Evolutionary conservation across 1,140 invertebrate species (phyloP).

Genomic region (Drosophila yakuba): DNA sequence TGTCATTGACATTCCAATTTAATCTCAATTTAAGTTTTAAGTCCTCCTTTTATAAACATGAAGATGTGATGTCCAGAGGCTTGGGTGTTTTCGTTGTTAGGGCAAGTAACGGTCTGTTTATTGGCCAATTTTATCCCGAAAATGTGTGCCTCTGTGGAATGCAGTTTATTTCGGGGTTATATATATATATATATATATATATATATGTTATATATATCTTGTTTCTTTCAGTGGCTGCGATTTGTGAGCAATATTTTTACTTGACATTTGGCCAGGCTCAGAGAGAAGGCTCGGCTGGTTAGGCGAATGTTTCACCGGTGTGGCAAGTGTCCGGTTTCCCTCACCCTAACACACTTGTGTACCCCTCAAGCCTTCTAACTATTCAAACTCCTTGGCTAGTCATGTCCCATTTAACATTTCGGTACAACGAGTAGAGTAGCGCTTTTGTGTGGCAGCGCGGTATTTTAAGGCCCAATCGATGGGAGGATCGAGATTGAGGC

Average conservation of each 20-base stretch:
- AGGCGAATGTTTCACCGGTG: slow-evolving; percentile 32
- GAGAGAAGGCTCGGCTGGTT: slow-evolving; percentile 11
- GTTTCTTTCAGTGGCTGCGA: not conserved
- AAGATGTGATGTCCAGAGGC: too few species aligned
- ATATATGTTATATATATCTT: not conserved
- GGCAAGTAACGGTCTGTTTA: slow-evolving; percentile 15
- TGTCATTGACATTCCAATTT: too few species aligned
- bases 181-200: too few species aligned
- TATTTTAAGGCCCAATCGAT: slow-evolving; percentile 32
- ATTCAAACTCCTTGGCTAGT: slow-evolving; percentile 13
- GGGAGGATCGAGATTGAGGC: slow-evolving; percentile 6
- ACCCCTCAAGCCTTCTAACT: not conserved
- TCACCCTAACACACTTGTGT: not conserved
- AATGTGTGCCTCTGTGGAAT: slow-evolving; percentile 51
- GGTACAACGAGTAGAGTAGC: slow-evolving; percentile 46
- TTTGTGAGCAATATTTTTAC: slow-evolving; percentile 44
- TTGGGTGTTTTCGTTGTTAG: not conserved
- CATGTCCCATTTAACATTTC: slow-evolving; percentile 72
- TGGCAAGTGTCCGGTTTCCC: slow-evolving; percentile 16
- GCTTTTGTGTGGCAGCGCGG: slow-evolving; percentile 33
- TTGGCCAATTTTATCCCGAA: slow-evolving; percentile 56
- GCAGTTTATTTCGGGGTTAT: slow-evolving; percentile 15
- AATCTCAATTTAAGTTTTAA: not conserved
- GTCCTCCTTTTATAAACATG: not conserved
- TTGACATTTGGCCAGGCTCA: slow-evolving; percentile 51